phyloP scores from a whole-genome alignment of 2,888 invertebrate species.

The Lymantria monacha region DNA sequence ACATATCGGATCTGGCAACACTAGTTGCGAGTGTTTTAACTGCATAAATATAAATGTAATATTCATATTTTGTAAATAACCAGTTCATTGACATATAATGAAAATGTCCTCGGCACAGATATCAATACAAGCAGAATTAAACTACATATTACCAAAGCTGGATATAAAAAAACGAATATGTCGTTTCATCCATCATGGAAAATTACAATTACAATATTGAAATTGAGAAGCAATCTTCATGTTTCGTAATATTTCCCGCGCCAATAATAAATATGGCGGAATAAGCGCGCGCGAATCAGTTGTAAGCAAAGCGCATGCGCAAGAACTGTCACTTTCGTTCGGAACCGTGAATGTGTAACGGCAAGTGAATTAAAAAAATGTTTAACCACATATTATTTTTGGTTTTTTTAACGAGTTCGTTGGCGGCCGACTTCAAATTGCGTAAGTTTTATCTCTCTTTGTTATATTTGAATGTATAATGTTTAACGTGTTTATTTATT shows the following conservation, averaged over 20 bases:
- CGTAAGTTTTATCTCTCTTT: slow-evolving; percentile 35
- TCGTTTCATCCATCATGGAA: slow-evolving; percentile 17
- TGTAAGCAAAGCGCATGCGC: slow-evolving; percentile 22
- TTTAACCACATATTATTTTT: slow-evolving; percentile 25
- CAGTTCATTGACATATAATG: background rate
- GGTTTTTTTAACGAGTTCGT: slow-evolving; percentile 33
- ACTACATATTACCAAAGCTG: slow-evolving; percentile 1
- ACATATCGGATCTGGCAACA: too few relatives aligned
- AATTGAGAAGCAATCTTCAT: slow-evolving; percentile 30
- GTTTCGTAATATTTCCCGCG: slow-evolving; percentile 28
- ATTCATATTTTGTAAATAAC: background rate
- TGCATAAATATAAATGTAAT: too few relatives aligned
- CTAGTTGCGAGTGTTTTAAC: too few relatives aligned
- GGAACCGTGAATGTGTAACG: slow-evolving; percentile 22
- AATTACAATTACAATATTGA: slow-evolving; percentile 24
- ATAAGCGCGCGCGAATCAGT: slow-evolving; percentile 42
- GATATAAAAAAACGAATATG: background rate
- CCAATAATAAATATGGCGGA: slow-evolving; percentile 38
- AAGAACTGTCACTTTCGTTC: slow-evolving; percentile 30
- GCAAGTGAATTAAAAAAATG: slow-evolving; percentile 31
- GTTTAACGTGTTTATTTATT: background rate
- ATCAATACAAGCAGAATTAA: slow-evolving; percentile 5
- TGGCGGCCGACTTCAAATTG: slow-evolving; percentile 35
- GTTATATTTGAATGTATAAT: background rate
- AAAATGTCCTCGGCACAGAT: slow-evolving; percentile 5